Conservation (phyloP, 2,888 invertebrate species). For the Nasonovia ribisnigri region DNA sequence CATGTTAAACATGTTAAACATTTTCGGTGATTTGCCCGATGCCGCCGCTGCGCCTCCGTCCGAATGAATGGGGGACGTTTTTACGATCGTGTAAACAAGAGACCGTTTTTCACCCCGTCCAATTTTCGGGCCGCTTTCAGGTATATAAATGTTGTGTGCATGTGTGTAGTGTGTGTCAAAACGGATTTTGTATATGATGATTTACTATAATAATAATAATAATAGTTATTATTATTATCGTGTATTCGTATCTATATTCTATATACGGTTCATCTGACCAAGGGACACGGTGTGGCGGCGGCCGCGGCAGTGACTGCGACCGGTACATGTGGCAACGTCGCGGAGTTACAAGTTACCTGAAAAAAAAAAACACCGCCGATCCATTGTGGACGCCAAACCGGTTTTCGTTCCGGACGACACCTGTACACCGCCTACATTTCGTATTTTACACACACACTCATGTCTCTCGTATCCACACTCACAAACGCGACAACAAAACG, state of each 20-base stretch:
- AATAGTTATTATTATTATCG: neutral
- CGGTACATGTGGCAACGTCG: slow-evolving; percentile 58
- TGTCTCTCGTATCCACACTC: neutral
- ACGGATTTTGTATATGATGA: neutral
- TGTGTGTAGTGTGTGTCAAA: too few species aligned
- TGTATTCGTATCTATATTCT: neutral
- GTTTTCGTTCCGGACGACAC: slow-evolving; percentile 64
- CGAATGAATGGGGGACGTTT: neutral
- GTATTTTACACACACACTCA: slow-evolving; percentile 53
- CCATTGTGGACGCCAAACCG: slow-evolving; percentile 62
- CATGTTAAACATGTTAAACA: neutral
- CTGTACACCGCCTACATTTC: slow-evolving; percentile 60
- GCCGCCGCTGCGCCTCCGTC: neutral
- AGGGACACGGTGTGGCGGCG: neutral
- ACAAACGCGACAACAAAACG: slow-evolving; percentile 31
- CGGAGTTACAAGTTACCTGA: slow-evolving; percentile 55
- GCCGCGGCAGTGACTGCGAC: neutral
- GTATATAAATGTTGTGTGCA: neutral
- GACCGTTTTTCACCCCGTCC: neutral
- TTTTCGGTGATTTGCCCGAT: neutral
- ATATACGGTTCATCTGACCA: slow-evolving; percentile 40
- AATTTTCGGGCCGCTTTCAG: neutral
- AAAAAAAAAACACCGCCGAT: slow-evolving; percentile 43
- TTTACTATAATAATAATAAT: neutral
- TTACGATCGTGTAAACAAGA: slow-evolving; percentile 26